These are phyloP conservation scores for Pelecanoides urinatrix DNA, from an alignment of 2,113 vertebrate species.

Conservation along the genomic window DNA sequence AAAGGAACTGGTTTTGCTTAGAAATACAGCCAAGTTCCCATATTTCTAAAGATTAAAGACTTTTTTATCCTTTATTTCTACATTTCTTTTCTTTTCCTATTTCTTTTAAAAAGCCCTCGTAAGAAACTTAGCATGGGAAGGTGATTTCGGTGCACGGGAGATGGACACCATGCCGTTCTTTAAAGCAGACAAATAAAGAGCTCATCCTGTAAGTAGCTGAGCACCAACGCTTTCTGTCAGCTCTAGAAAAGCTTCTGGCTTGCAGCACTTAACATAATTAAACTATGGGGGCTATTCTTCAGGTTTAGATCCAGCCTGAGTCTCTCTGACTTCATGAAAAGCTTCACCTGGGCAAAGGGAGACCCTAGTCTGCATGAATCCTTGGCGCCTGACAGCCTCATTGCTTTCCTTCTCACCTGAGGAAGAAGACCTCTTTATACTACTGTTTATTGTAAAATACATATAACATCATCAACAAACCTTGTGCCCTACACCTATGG, in stretches of 20 bases:
- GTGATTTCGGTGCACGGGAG: not conserved
- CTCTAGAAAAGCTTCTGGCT: not conserved
- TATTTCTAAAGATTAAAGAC: conserved; percentile 42
- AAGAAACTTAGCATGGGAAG: conserved; percentile 24
- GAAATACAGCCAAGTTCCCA: conserved; percentile 39
- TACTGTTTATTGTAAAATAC: not conserved
- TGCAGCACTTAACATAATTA: not conserved
- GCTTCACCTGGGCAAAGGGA: not conserved
- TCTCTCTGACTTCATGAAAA: not conserved
- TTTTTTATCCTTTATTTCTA: not conserved
- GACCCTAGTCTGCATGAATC: not conserved
- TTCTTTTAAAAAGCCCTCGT: not conserved
- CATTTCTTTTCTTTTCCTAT: not conserved
- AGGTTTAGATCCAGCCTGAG: not conserved
- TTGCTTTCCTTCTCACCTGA: not conserved
- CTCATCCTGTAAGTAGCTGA: not conserved
- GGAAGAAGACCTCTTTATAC: not conserved
- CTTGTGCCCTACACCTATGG: not conserved
- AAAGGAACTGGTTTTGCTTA: conserved; percentile 45
- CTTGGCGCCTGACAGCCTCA: not conserved
- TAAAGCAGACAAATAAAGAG: conserved; percentile 34
- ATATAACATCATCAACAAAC: not conserved
- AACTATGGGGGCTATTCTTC: not conserved
- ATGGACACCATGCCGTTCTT: not conserved
- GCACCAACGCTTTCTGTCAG: not conserved